A percentile compares a stretch with the other conserved stretches of the same genome.
Evolutionary conservation across 2,888 invertebrate species (phyloP).

Genomic region (Aporophyla lueneburgensis): DNA sequence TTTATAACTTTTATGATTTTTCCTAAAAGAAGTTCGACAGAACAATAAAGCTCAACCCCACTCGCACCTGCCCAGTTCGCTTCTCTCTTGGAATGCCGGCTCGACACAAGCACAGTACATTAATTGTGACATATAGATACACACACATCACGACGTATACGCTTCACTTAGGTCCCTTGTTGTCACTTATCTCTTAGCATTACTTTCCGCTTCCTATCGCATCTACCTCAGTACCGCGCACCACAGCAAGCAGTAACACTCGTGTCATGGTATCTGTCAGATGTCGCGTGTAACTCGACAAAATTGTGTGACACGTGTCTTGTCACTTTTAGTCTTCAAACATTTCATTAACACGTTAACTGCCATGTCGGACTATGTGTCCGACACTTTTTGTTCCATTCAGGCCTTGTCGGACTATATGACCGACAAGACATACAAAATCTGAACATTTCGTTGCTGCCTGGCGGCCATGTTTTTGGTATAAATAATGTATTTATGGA

Average conservation of each 20-base stretch:
- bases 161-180: slow-evolving; percentile 51
- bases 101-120: slow-evolving; percentile 47
- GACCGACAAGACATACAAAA: no score
- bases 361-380: no score
- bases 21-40: background rate
- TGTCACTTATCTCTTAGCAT: slow-evolving; percentile 31
- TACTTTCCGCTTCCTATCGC: background rate
- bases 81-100: slow-evolving; percentile 69
- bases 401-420: no score
- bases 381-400: no score
- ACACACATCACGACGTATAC: slow-evolving; percentile 57
- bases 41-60: background rate
- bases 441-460: no score
- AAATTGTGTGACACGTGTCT: slow-evolving; percentile 41
- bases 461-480: no score
- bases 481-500: no score
- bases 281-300: slow-evolving; percentile 15
- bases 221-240: background rate
- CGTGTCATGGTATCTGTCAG: slow-evolving; percentile 20
- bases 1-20: background rate
- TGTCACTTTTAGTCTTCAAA: slow-evolving; percentile 33
- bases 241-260: slow-evolving; percentile 26
- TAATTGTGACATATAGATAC: slow-evolving; percentile 36
- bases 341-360: slow-evolving; percentile 26
- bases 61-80: slow-evolving; percentile 11